Base-by-base conservation (phyloP, 1,140 invertebrate genomes). In the Drosophila santomea region DNA sequence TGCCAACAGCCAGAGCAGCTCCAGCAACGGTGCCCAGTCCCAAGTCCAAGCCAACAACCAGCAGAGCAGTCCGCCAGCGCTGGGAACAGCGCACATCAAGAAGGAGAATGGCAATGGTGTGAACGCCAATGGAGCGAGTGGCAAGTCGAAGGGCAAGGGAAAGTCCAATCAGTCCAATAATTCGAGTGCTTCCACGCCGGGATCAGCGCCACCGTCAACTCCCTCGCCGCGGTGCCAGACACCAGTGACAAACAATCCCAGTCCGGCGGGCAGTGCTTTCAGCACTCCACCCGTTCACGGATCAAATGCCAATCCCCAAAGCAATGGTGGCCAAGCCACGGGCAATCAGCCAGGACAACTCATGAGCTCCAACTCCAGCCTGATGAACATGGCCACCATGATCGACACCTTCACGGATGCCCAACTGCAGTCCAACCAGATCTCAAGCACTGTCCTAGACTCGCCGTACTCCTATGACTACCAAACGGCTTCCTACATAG, bases 351-450 rank as follows among this genome's bases (percentile, higher is more conserved):
- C 89, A 38, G 91, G 91, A 36, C 90, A 91, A 41, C 75, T 92
- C 5, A 92, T 92, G 91, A 92, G 86, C 68, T 93, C 94, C 14
- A 95, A 94, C 79, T 94, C 94, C 14, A 94, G 94, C 15, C 86
- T 94, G 35, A 89, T 95, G 51, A 95, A 96, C 74, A 96, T 95
- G 95, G 94, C 95, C 23, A 94, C 95, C 14, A 95, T 96, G 95
- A 95, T 96, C 45, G 95, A 96, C 60, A 95, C 95, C 57, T 95
- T 95, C 77, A 96, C 95, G 68, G 95, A 96, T 79, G 94, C 95
- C 7, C 95, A 96, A 80, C 91, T 97, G 8, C 96, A 97, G 92
- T 96, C 96, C 80, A 96, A 96, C 85, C 95, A 97, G 93, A 96
- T 97, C 52, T 96, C 96, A 41, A 96, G 96, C 54, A 97, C 96